Base-by-base conservation (phyloP, 1,140 invertebrate species). In the Sitodiplosis mosellana region DNA sequence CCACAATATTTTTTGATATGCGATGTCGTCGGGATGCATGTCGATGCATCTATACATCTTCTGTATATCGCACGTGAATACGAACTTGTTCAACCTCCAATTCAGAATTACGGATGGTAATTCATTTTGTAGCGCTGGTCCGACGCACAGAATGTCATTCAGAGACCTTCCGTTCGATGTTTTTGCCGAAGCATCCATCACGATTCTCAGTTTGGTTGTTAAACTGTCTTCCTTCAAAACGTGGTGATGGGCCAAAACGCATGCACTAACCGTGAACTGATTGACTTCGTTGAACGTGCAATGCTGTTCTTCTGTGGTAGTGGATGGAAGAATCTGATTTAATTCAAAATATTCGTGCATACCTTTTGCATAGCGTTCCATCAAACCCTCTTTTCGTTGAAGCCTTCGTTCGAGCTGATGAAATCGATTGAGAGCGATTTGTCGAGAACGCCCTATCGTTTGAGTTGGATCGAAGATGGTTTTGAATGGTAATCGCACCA, bases 171-270 rank as follows among this genome's bases (percentile, higher is more conserved):
- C 61, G 12, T 47, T 49, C 2, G 50, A 46, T 2, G 59, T 59
- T 43, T 54, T 56, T 11, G 48, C 42, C 4, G 64, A 66, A 10
- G 52, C 59, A 51, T 67, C 60, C 46, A 65, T 67, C n/a, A 69
- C 65, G 8, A 67, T 59, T 49, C 65, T 46, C 4, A 64, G 42
- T 52, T 61, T 60, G 1, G 63, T 65, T 2, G 58, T 62, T 0
- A 48, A 7, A 36, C 56, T 58, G 5, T 47, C 19, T 37, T 51
- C 49, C 15, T 55, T 53, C 14, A 55, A 34, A 4, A 58, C 52
- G 1, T 51, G 43, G 21, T 53, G 53, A 50, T 57, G 56, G 2
- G 53, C 51, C 6, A 55, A 43, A 40, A 52, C 56, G 53, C 36
- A 59, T 10, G 44, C 27, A 27, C 4, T 27, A 27, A 27, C 27